Conservation (phyloP, 2,797 vertebrate species). For the Sardinella longiceps region DNA sequence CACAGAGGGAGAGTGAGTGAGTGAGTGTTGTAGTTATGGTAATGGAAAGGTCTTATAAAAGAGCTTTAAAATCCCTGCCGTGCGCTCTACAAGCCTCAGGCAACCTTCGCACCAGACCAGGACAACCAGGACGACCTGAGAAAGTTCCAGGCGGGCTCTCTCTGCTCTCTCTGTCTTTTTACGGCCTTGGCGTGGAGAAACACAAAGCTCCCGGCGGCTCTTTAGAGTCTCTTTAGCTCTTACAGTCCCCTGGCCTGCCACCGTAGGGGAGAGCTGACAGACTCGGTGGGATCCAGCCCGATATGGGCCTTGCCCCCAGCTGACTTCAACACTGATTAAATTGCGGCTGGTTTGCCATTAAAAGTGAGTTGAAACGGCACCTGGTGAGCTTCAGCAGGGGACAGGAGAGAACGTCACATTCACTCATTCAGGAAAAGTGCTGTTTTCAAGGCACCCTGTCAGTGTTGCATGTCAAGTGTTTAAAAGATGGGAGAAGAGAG, state of each 20-base stretch:
- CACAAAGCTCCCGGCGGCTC: conserved; percentile 49
- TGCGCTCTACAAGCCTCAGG: conserved; percentile 34
- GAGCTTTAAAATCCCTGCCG: conserved; percentile 40
- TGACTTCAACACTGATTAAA: conserved; percentile 66
- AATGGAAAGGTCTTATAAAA: conserved; percentile 43
- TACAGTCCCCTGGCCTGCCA: conserved; percentile 60
- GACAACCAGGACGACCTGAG: conserved; percentile 48
- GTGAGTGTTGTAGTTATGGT: conserved; percentile 55
- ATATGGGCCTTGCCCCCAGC: conserved; percentile 65
- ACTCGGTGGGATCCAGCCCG: conserved; percentile 66
- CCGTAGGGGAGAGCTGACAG: conserved; percentile 73
- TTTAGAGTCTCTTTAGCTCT: conserved; percentile 73
- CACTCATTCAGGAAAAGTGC: conserved; percentile 17
- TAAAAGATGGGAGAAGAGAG: background rate
- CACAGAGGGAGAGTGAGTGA: conserved; percentile 38
- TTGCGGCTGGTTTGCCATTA: conserved; percentile 75
- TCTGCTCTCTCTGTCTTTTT: too few species aligned
- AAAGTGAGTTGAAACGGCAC: conserved; percentile 67
- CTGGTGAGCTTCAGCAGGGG: conserved; percentile 59
- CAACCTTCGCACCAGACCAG: conserved; percentile 38
- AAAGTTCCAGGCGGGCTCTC: conserved; percentile 38
- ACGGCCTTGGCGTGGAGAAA: background rate
- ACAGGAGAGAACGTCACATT: background rate
- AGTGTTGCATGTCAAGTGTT: background rate
- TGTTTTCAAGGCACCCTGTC: background rate